A percentile compares a stretch with the other conserved stretches of the same genome.
Evolutionary conservation across 2,888 invertebrate genomes (phyloP).

Genomic region (Cantharis rustica): DNA sequence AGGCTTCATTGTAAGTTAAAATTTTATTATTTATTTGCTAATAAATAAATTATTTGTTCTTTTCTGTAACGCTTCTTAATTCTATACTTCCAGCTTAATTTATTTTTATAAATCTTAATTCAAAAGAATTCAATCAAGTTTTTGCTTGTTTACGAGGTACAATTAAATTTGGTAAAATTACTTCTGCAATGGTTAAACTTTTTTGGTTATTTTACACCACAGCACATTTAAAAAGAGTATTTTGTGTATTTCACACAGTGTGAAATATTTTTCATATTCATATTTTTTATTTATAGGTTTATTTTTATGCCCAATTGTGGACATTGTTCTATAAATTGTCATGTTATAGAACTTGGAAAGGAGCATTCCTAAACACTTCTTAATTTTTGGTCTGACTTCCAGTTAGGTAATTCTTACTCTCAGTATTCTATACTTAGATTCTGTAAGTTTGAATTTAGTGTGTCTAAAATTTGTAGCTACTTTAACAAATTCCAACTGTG

Average conservation of each 20-base stretch:
- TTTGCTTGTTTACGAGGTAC: no score
- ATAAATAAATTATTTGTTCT: no score
- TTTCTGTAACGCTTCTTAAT: no score
- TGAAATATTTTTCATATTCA: not conserved
- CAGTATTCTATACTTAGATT: not conserved
- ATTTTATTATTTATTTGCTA: no score
- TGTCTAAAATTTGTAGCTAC: not conserved
- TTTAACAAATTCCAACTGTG: not conserved
- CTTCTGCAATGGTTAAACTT: no score
- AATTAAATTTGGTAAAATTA: no score
- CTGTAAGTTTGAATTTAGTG: not conserved
- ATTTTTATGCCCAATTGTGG: not conserved
- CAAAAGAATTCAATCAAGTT: no score
- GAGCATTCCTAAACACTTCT: not conserved
- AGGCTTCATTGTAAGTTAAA: no score
- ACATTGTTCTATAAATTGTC: not conserved
- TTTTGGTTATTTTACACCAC: not conserved
- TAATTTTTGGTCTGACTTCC: not conserved
- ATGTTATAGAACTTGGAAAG: not conserved
- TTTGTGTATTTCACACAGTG: not conserved
- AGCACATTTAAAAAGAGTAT: not conserved
- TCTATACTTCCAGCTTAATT: no score
- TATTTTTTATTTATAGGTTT: not conserved
- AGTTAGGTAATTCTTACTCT: not conserved
- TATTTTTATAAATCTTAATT: no score